Evolutionary conservation across 1,140 invertebrate species (phyloP).

Genomic region (Drosophila nigrodunni): DNA sequence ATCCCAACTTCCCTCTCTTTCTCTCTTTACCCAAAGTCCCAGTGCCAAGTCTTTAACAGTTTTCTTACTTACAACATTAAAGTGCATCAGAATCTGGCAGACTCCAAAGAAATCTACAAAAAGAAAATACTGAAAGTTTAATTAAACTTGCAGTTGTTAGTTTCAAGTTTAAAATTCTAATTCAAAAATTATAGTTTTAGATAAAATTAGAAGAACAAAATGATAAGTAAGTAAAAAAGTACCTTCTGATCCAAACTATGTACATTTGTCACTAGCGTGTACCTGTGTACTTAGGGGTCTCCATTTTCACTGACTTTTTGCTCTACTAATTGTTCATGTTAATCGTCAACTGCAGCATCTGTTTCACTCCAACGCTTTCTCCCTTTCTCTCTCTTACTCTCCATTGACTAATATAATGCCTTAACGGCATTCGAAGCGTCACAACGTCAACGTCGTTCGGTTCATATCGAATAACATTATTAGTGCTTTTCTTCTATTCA

Average conservation of each 20-base stretch:
- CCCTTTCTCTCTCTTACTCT: not conserved
- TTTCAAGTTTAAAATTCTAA: too few relatives aligned
- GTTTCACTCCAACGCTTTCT: not conserved
- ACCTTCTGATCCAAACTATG: not conserved
- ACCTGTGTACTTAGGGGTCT: too few relatives aligned
- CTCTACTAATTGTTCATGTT: not conserved
- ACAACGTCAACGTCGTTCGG: conserved; percentile 5
- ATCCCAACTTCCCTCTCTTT: not conserved
- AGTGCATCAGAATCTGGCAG: conserved; percentile 9
- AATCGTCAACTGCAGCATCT: not conserved
- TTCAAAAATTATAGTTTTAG: too few relatives aligned
- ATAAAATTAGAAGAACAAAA: too few relatives aligned
- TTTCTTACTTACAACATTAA: conserved; percentile 14
- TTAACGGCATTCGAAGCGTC: conserved; percentile 32
- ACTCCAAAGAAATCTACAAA: not conserved
- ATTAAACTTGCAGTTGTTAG: too few relatives aligned
- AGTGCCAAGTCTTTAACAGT: not conserved
- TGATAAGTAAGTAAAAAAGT: too few relatives aligned
- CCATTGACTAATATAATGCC: conserved; percentile 19
- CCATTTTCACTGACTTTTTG: too few relatives aligned
- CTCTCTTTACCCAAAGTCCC: not conserved
- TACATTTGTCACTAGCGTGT: too few relatives aligned
- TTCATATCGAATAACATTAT: conserved; percentile 48
- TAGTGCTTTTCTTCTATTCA: conserved; percentile 24
- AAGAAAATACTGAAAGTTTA: not conserved